Conservation (phyloP, 2,113 vertebrate species). For the Mugil cephalus region DNA sequence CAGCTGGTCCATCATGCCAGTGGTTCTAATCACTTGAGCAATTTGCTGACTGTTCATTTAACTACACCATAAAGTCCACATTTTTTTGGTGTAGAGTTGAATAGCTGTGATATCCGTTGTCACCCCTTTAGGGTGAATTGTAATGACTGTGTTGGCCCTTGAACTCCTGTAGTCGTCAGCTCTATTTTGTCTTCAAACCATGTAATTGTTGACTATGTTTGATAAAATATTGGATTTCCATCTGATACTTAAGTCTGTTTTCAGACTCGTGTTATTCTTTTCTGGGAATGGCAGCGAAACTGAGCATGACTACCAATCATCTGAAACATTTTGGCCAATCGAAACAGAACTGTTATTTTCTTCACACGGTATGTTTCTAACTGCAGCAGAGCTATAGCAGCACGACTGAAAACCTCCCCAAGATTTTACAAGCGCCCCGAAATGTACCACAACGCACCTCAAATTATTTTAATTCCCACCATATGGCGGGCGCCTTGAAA, state of each 20-base stretch:
- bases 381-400: slow-evolving; percentile 19
- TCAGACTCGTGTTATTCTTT: slow-evolving; percentile 45
- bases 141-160: too few relatives aligned
- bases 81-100: too few relatives aligned
- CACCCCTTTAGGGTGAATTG: too few relatives aligned
- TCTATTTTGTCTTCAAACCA: background rate
- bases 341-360: slow-evolving; percentile 32
- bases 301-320: slow-evolving; percentile 52
- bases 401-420: slow-evolving; percentile 40
- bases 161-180: too few relatives aligned
- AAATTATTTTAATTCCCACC: slow-evolving; percentile 78
- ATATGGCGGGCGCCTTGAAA: slow-evolving; percentile 68
- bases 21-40: too few relatives aligned
- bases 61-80: too few relatives aligned
- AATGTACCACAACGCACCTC: slow-evolving; percentile 69
- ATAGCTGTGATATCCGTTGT: too few relatives aligned
- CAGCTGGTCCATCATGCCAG: too few relatives aligned
- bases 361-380: slow-evolving; percentile 47
- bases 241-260: slow-evolving; percentile 8
- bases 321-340: slow-evolving; percentile 35
- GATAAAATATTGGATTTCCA: slow-evolving; percentile 37
- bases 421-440: slow-evolving; percentile 52
- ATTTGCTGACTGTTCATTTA: too few relatives aligned
- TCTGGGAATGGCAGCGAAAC: slow-evolving; percentile 32
- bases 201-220: slow-evolving; percentile 12